Conservation (phyloP, 2,113 vertebrate genomes). For the Gallinago media region DNA sequence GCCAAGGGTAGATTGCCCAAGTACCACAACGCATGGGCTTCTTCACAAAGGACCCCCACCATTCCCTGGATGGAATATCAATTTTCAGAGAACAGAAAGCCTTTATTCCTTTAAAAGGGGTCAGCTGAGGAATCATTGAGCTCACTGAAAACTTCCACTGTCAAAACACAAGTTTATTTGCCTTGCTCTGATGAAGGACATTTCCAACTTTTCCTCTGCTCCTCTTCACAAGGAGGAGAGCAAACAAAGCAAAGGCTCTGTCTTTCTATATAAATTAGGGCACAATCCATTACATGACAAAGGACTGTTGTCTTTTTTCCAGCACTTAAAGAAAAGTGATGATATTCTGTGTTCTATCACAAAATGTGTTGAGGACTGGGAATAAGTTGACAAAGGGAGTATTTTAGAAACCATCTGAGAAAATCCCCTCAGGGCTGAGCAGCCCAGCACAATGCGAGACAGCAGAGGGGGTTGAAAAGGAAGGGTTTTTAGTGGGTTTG, state of each 20-base stretch:
- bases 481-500: not conserved
- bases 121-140: not conserved
- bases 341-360: not conserved
- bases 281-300: not conserved
- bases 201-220: not conserved
- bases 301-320: not conserved
- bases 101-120: slow-evolving; percentile 10
- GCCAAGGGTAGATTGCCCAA: not conserved
- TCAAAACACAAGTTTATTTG: slow-evolving; percentile 1
- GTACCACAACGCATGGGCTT: not conserved
- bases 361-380: not conserved
- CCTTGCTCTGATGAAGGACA: not conserved
- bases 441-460: not conserved
- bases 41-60: slow-evolving; percentile 4
- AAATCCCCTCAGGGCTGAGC: not conserved
- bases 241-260: not conserved
- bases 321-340: not conserved
- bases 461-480: not conserved
- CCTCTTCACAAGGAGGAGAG: not conserved
- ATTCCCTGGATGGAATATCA: not conserved
- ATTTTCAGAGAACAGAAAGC: slow-evolving; percentile 40
- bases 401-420: not conserved
- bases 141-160: not conserved
- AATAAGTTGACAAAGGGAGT: not conserved
- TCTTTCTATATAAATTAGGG: not conserved